Evolutionary conservation across 2,888 invertebrate genomes (phyloP).

Genomic region (Volucella bombylans): DNA sequence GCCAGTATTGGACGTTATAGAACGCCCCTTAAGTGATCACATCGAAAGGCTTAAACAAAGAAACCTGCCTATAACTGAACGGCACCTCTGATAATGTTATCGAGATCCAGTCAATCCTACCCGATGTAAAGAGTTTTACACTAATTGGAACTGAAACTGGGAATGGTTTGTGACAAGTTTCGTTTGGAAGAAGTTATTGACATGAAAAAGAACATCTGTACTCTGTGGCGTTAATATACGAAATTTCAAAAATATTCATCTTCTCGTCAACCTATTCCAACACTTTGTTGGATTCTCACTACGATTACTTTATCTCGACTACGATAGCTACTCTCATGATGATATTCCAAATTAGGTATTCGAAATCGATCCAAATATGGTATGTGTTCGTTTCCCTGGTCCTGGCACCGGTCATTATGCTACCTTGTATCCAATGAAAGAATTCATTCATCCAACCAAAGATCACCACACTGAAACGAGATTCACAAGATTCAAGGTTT

Average conservation of each 20-base stretch:
- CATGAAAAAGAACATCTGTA: constrained; percentile 93
- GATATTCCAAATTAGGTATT: constrained; percentile 88
- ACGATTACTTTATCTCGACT: constrained; percentile 95
- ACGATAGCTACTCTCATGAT: constrained; percentile 87
- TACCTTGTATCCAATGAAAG: constrained; percentile 96
- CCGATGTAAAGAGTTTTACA: constrained; percentile 90
- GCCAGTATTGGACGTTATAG: constrained; percentile 86
- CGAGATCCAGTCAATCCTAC: constrained; percentile 89
- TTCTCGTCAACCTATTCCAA: constrained; percentile 87
- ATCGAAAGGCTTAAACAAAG: constrained; percentile 86
- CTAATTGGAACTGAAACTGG: constrained; percentile 87
- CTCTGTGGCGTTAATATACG: constrained; percentile 92
- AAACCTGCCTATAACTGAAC: constrained; percentile 92
- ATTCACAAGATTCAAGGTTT: constrained; percentile 88
- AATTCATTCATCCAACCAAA: constrained; percentile 90
- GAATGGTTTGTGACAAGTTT: constrained; percentile 90
- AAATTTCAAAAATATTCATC: constrained; percentile 83
- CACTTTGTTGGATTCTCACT: constrained; percentile 95
- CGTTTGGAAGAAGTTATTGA: constrained; percentile 87
- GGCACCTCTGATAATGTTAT: constrained; percentile 86
- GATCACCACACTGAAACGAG: constrained; percentile 89
- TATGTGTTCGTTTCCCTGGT: constrained; percentile 92
- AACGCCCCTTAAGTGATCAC: constrained; percentile 91
- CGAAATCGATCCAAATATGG: constrained; percentile 86
- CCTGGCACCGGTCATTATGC: constrained; percentile 92